Evolutionary conservation across 2,113 vertebrate species (phyloP), one percentile per base, ranked within the genome.

Genomic region (Oreocharis arfaki): DNA sequence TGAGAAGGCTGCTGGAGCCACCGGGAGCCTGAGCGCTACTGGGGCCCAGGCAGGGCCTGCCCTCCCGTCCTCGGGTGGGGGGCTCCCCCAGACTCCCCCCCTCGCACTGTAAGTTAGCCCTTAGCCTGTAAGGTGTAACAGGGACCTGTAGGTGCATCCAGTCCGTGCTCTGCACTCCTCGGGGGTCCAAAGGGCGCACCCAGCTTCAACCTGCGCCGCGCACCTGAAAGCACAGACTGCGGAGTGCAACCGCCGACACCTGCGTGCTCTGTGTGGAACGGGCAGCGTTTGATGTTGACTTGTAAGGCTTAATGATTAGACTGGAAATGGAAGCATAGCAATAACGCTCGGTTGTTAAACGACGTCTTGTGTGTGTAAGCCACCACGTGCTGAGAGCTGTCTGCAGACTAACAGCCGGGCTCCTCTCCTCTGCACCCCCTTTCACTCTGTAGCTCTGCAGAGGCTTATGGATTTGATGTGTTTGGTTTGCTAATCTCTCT

Each of bases 241-340:
- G 89, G 69, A 89, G 59, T 3, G 64, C 24, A 41, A 15, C 75
- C 16, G 4, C 77, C 27, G 13, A 22, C 94, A 73, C 63, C 61
- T 9, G 5, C 3, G 7, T 35, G 86, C 81, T 85, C 67, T 42
- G 68, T 56, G 6, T 8, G 52, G 63, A 64, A 44, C 28, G 10
- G 42, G 89, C 28, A 6, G 16, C 18, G 78, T 73, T 88, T 84
- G 41, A 64, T 35, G 68, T 33, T 32, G 50, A 22, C 73, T 61
- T 30, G 78, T 83, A 47, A 64, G 91, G 81, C 37, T 89, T 92
- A 75, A 88, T 55, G 68, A 59, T 87, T 63, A 79, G 69, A 61
- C 91, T 89, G 95, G 79, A 37, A 68, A 73, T 57, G 69, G 90
- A 87, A 39, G 79, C 89, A 77, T 18, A 91, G 97, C 97, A 97